A percentile compares a stretch with the other conserved stretches of the same genome.
phyloP scores from a whole-genome alignment of 2,113 vertebrate genomes.

The Leptosomus discolor region DNA sequence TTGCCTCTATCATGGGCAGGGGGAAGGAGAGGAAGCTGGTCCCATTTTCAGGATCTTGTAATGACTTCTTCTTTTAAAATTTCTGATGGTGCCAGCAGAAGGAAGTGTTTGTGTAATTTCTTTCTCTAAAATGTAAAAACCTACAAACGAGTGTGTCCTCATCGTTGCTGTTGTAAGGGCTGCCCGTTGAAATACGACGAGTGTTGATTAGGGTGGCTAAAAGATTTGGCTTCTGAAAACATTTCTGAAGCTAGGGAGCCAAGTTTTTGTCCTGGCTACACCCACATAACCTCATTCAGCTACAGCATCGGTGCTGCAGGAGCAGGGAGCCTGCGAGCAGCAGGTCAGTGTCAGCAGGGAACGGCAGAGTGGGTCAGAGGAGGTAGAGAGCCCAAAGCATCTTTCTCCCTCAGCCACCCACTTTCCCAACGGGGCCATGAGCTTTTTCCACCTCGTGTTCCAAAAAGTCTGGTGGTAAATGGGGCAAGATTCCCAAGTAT shows the following conservation, averaged over 20 bases:
- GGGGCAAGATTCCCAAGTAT: not conserved
- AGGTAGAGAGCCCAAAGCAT: not conserved
- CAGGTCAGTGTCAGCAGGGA: fast-evolving
- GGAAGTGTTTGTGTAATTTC: not conserved
- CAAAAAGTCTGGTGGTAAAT: not conserved
- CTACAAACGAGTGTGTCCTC: not conserved
- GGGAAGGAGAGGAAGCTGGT: not conserved
- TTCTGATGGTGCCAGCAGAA: not conserved
- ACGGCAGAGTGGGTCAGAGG: not conserved
- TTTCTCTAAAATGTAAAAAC: not conserved
- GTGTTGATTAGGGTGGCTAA: not conserved
- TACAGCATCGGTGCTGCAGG: not conserved
- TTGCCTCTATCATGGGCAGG: too few relatives aligned
- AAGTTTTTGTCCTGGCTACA: not conserved
- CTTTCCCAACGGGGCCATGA: fast-evolving
- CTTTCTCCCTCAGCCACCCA: not conserved
- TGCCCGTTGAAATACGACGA: not conserved
- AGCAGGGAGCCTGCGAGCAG: not conserved
- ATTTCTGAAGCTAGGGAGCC: not conserved
- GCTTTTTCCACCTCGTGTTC: not conserved
- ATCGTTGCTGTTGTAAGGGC: fast-evolving
- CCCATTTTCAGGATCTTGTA: not conserved
- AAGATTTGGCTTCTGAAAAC: not conserved
- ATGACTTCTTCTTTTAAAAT: not conserved
- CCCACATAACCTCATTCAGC: not conserved